phyloP scores from a whole-genome alignment of 2,113 vertebrate genomes.

The Vireo altiloquus region DNA sequence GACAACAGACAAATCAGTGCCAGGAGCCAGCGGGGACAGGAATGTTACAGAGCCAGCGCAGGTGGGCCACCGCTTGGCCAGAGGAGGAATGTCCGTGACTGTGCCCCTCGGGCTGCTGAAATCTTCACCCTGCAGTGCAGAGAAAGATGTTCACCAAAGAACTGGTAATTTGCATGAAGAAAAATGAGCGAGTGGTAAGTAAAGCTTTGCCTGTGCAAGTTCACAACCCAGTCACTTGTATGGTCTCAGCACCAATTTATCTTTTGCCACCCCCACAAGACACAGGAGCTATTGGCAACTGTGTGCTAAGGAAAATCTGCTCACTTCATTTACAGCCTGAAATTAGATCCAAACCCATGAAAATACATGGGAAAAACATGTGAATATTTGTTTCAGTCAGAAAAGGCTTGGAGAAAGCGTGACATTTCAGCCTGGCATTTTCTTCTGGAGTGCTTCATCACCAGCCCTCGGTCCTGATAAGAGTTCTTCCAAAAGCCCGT shows the following conservation, averaged over 20 bases:
- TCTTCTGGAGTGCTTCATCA: background rate
- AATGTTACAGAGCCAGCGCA: background rate
- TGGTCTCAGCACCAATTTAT: background rate
- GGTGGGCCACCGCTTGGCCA: slow-evolving; percentile 20
- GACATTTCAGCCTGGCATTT: slow-evolving; percentile 21
- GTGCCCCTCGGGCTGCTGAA: background rate
- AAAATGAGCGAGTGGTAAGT: background rate
- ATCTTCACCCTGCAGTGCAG: background rate
- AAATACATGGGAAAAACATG: background rate
- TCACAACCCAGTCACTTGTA: background rate
- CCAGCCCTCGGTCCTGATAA: background rate
- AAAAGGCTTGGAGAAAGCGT: slow-evolving; percentile 18
- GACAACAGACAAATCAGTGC: background rate
- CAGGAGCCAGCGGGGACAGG: background rate
- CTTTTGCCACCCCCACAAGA: background rate
- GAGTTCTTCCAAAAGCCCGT: background rate
- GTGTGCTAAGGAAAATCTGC: background rate
- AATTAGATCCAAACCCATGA: background rate
- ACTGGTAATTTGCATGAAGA: background rate
- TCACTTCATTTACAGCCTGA: slow-evolving; percentile 10
- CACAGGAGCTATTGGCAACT: background rate
- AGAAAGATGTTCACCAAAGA: background rate
- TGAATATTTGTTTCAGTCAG: background rate
- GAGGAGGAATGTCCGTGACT: background rate
- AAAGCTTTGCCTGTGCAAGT: background rate